Conservation (phyloP, 2,888 invertebrate species). For the Orchesellides sinensis region DNA sequence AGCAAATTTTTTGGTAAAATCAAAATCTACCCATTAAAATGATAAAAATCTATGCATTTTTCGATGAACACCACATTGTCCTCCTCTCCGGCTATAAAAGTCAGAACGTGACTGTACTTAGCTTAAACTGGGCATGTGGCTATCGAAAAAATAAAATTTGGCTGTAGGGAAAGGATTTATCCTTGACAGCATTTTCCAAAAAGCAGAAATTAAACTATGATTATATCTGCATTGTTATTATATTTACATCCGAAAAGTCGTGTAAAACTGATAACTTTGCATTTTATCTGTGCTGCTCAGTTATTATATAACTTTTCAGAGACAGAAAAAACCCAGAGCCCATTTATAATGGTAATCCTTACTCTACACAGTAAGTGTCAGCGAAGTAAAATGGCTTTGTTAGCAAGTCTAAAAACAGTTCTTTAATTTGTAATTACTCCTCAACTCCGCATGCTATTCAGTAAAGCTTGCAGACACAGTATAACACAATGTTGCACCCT, state of each 20-base stretch:
- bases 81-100: background rate
- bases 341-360: background rate
- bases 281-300: too few species aligned
- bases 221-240: slow-evolving; percentile 36
- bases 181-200: slow-evolving; percentile 46
- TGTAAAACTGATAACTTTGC: too few species aligned
- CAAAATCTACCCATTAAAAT: background rate
- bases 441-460: background rate
- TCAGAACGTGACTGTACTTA: background rate
- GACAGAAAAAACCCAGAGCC: background rate
- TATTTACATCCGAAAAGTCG: slow-evolving; percentile 7
- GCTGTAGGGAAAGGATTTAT: slow-evolving; percentile 60
- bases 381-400: background rate
- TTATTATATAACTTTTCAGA: too few species aligned
- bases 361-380: background rate
- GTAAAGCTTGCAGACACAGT: background rate
- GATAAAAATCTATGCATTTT: background rate
- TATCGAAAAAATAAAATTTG: background rate
- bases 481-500: background rate
- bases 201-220: slow-evolving; percentile 27
- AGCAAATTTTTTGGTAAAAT: background rate
- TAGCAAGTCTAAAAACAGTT: background rate
- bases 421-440: slow-evolving; percentile 5
- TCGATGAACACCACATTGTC: background rate
- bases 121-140: background rate